phyloP scores from a whole-genome alignment of 2,113 vertebrate species.

The Sylvilagus bachmani region DNA sequence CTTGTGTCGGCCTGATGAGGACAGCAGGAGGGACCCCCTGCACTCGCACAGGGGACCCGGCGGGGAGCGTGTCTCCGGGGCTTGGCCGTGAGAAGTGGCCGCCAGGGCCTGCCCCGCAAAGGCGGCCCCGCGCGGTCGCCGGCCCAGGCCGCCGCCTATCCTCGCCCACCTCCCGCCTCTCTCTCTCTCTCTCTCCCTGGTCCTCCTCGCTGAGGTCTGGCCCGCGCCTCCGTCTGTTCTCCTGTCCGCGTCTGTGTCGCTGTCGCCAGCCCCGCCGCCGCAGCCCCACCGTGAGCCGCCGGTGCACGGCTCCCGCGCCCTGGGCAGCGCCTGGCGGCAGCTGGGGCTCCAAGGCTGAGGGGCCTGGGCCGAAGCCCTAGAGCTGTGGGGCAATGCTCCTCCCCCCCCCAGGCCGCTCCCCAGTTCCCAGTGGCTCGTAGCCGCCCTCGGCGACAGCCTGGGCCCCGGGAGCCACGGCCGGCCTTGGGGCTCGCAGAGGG shows the following conservation, averaged over 20 bases:
- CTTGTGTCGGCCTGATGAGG: constrained; percentile 79
- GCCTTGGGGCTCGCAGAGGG: rapidly evolving
- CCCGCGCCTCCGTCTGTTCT: rapidly evolving
- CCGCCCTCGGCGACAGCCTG: not conserved
- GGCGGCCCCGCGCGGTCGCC: not conserved
- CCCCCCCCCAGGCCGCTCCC: not conserved
- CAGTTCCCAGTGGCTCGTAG: rapidly evolving
- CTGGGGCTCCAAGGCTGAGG: not conserved
- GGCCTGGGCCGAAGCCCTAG: not conserved
- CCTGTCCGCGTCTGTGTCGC: not conserved
- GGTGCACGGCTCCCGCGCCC: not conserved
- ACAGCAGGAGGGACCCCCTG: constrained; percentile 69
- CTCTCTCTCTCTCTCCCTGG: not conserved
- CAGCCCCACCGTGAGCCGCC: not conserved
- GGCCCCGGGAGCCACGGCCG: not conserved
- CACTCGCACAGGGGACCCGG: not conserved
- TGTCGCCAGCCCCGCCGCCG: not conserved
- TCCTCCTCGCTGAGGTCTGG: not conserved
- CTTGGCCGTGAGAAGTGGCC: too few relatives aligned
- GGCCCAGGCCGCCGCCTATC: not conserved
- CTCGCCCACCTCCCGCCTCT: not conserved
- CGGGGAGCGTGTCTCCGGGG: not conserved
- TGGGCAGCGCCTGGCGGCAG: not conserved
- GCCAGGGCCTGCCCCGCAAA: not conserved
- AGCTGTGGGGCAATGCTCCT: not conserved